phyloP scores from a whole-genome alignment of 2,888 invertebrate species.

The Calameuta idolon region DNA sequence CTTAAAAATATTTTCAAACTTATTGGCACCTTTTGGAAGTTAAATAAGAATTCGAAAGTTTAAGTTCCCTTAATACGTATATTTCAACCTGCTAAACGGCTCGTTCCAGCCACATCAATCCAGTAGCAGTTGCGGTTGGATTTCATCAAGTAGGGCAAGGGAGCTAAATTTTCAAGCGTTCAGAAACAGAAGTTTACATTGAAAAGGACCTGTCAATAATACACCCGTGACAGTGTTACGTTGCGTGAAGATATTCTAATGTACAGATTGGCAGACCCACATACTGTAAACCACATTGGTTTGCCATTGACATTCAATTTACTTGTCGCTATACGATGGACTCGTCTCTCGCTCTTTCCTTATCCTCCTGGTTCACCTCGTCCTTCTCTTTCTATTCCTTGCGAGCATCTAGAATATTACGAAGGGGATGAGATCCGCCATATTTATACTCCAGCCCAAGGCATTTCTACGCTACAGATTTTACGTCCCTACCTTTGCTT shows the following conservation, averaged over 20 bases:
- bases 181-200: background rate
- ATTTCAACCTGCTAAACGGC: background rate
- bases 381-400: background rate
- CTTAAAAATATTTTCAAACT: background rate
- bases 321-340: background rate
- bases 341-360: background rate
- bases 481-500: background rate
- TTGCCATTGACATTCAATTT: constrained; percentile 37
- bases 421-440: background rate
- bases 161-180: background rate
- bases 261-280: background rate
- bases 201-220: background rate
- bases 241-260: background rate
- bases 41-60: background rate
- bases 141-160: background rate
- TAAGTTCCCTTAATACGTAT: background rate
- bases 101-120: background rate
- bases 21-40: background rate
- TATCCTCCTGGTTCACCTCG: background rate
- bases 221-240: constrained; percentile 13
- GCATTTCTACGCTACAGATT: background rate
- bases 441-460: background rate
- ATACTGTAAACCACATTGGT: constrained; percentile 11
- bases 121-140: background rate
- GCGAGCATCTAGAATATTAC: background rate